Base-by-base conservation (phyloP, 2,113 vertebrate genomes). In the Upupa epops region DNA sequence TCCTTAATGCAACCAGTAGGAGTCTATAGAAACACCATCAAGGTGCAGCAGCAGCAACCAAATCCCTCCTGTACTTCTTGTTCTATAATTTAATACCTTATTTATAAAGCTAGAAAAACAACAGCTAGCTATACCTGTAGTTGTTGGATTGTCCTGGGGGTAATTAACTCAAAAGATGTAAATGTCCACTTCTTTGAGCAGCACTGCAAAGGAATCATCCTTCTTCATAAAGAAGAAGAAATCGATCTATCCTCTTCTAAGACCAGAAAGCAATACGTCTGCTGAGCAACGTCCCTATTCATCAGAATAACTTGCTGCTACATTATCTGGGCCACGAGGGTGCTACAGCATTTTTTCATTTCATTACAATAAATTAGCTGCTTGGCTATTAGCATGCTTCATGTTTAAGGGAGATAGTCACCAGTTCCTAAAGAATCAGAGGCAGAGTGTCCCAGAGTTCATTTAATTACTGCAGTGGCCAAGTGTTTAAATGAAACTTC, bases 401-500 rank as follows among this genome's bases (percentile, higher is more conserved):
- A 91, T 91, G 54, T 88, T 89, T 86, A 92, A 84, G 75, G 78
- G n/a, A 91, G 66, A 79, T 32, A 82, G 65, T 75, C 52, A 83
- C 51, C 60, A 72, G 55, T 36, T 77, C 85, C 89, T 88, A 66
- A 64, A 72, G 71, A 96, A 69, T 81, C 64, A 83, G 58, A 92
- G 65, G 8, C 64, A 86, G 78, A 89, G 77, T 63, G 74, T 93
- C 77, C 64, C 83, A 92, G 65, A 56, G 73, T 90, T 91, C 71
- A 82, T 89, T 90, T 96, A 96, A 94, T 96, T 94, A 91, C 89
- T 95, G 77, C 68, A 40, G 70, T 89, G 87, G 68, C 90, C 79
- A 76, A 92, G 77, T 54, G 83, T 85, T 95, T 91, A 94, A 96
- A 94, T 81, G 90, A 95, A 95, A 79, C 83, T 95, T 94, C 69